Percentiles rank a stretch among this genome's conserved stretches.
phyloP scores from a whole-genome alignment of 92 coral and sea anemone genomes.

The Epizoanthus ramosus region DNA sequence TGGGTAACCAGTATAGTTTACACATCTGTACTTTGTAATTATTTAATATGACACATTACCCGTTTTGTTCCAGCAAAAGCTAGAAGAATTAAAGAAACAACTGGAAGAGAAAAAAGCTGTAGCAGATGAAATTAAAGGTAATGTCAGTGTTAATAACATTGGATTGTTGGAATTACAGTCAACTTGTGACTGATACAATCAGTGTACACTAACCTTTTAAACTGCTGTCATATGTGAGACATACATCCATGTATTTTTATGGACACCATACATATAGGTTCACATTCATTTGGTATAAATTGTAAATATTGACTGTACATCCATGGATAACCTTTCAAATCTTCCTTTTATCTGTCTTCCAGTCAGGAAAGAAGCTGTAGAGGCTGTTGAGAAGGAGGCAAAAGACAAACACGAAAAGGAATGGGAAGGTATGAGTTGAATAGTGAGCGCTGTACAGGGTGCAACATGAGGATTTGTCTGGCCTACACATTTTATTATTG shows the following conservation, averaged over 20 bases:
- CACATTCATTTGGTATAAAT: too few relatives aligned
- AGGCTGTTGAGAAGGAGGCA: conserved; percentile 82
- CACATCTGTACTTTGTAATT: too few relatives aligned
- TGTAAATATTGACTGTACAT: too few relatives aligned
- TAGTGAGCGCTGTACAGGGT: neutral
- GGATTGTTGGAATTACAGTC: neutral
- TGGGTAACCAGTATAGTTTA: too few relatives aligned
- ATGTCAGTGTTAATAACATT: neutral
- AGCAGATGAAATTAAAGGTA: conserved; percentile 86
- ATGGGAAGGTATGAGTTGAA: conserved; percentile 83
- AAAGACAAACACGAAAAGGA: conserved; percentile 95
- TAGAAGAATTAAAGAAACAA: conserved; percentile 80
- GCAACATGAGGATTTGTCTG: neutral
- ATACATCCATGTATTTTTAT: too few relatives aligned
- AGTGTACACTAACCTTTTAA: too few relatives aligned
- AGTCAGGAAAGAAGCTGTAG: conserved; percentile 88
- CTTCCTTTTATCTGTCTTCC: neutral
- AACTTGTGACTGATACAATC: too few relatives aligned
- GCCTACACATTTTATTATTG: neutral
- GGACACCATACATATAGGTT: too few relatives aligned
- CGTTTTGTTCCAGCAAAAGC: conserved; percentile 65
- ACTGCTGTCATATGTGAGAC: too few relatives aligned
- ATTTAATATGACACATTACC: neutral
- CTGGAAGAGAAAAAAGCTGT: conserved; percentile 80
- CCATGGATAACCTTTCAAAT: neutral